Base-by-base conservation (phyloP, 2,888 invertebrate species). In the Trypoxylon attenuatum region DNA sequence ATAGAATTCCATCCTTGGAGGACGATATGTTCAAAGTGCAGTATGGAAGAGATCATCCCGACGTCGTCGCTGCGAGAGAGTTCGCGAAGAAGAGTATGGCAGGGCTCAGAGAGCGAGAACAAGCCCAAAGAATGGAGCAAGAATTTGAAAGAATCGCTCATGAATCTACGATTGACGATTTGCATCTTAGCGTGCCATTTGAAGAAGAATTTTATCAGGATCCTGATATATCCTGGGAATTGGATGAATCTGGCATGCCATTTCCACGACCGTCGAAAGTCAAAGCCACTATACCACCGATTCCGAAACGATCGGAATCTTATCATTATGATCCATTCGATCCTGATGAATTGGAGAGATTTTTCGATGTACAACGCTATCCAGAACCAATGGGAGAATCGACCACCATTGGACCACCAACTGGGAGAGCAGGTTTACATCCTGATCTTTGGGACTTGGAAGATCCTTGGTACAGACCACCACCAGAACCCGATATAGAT, bases 401-500 rank as follows among this genome's bases (percentile, higher is more conserved):
- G 5, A 57, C 60, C 2, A n/a, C n/a, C n/a, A n/a, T n/a, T n/a
- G 38, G 49, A 18, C 73, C 81, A 27, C 82, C 82, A 3, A 52
- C 73, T 0, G 82, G 79, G 1, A 64, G 78, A 16, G 80, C 77
- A 22, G 4, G 39, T 1, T 41, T 84, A 0, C 54, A 73, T 61
- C 73, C 69, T 1, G 84, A 84, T 62, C 77, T 84, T 2, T 80
- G 82, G 83, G 79, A 79, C 0, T 5, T 84, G 6, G 82, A 82
- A 0, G 84, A 84, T 65, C 82, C 82, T 1, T 84, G 84, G 84
- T 75, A 63, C 13, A 60, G 19, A 16, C 70, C 68, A n/a, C 52
- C 67, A 8, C 27, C 62, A 0, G 42, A 50, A 42, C 59, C 59
- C 3, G 60, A 74, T 0, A 19, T n/a, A 1, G 81, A 83, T 51